Evolutionary conservation across 2,113 vertebrate species (phyloP), one percentile per base, ranked within the genome.

Genomic region (Lepisosteus osseus): DNA sequence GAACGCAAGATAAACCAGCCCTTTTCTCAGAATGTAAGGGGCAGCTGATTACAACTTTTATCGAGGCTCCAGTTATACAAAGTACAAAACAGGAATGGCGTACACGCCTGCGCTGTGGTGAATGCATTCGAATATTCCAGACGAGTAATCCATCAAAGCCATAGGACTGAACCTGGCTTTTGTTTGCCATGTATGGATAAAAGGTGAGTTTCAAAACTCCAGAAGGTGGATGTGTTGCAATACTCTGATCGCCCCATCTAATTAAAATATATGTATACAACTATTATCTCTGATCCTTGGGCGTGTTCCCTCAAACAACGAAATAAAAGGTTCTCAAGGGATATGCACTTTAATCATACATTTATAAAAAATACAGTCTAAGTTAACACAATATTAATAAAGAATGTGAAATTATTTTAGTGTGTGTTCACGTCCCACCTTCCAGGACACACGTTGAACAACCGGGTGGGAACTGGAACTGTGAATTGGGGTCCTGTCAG

Each of bases 1-100:
- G 82, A 90, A 86, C 85, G 29, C 29, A 84, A 84, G 82, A 89
- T 87, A 87, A 88, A 86, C 81, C 75, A 86, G 88, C 87, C 83
- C 84, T 78, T 89, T 90, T 89, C 81, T 86, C 82, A 86, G 82
- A 79, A 84, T 86, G 82, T 86, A 71, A 85, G 3, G 4, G 56
- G 56, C 56, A 59, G n/a, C 56, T 3, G 56, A 59, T 59, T 14
- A 13, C 3, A 59, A 59, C 56, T 59, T 59, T 59, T 14, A 14
- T n/a, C 56, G 13, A 59, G 11, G 11, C 11, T 59, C 7, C 56
- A 59, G 7, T 3, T 59, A 59, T 12, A 13, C 56, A 1, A 13
- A 14, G 13, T 1, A 59, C 56, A 12, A 59, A 59, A 59, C n/a
- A 59, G n/a, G 3, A 4, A 6, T 9, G 5, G 5, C 5, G 47